Evolutionary conservation across 1,140 invertebrate species (phyloP).

Genomic region (Monomorium pharaonis): DNA sequence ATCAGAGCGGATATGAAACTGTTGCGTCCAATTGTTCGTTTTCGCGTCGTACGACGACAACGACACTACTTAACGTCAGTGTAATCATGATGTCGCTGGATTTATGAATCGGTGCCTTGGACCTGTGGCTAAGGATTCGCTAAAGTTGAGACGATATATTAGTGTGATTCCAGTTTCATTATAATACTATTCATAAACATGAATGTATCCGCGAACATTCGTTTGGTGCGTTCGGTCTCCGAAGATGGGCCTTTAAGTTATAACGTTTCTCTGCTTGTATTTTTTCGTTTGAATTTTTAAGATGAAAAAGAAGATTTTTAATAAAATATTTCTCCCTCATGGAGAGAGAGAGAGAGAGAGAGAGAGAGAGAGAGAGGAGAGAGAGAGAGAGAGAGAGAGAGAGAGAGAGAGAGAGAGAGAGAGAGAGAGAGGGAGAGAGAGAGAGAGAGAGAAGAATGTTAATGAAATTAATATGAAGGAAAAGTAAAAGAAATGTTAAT

Average conservation of each 20-base stretch:
- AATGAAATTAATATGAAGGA: neutral
- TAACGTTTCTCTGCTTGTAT: neutral
- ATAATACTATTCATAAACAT: constrained; percentile 13
- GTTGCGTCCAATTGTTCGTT: constrained; percentile 53
- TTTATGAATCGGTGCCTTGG: constrained; percentile 43
- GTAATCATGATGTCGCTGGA: constrained; percentile 64
- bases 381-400: no score
- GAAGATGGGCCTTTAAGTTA: constrained; percentile 6
- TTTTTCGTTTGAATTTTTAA: neutral
- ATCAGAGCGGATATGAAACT: constrained; percentile 67
- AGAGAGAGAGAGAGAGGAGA: no score
- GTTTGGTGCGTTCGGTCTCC: neutral
- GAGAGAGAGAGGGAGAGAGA: no score
- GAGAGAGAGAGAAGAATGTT: no score
- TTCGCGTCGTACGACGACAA: constrained; percentile 46
- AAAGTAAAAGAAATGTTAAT: neutral
- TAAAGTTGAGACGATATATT: constrained; percentile 1
- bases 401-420: no score
- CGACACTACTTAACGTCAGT: constrained; percentile 30
- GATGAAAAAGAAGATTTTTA: neutral
- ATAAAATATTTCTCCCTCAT: neutral
- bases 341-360: neutral
- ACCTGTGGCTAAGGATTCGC: constrained; percentile 21
- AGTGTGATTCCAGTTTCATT: constrained; percentile 30
- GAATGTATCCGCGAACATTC: neutral